These are phyloP conservation scores for Bos taurus DNA, from an alignment of 2,113 vertebrate species.

Conservation along the genomic window ARS-UCD2.0 NC_037338.1:77557001-77557500, in stretches of 20 bases:
- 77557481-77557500: background rate
- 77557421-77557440: background rate
- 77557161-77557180: background rate
- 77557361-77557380: background rate
- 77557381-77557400: background rate
- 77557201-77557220: background rate
- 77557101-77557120: background rate
- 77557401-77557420: slow-evolving; percentile 2
- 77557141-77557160: background rate
- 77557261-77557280: background rate
- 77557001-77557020: background rate
- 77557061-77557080: background rate
- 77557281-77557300: background rate
- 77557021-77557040: background rate
- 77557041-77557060: background rate
- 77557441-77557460: background rate
- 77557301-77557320: slow-evolving; percentile 11
- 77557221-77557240: background rate
- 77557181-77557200: background rate
- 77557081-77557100: background rate
- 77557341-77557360: background rate
- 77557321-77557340: background rate
- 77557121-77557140: background rate
- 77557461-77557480: background rate
- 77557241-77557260: background rate